Percentiles rank a stretch among this genome's conserved stretches.
Conservation (phyloP, 1,140 invertebrate genomes). For the Drosophila watanabei region DNA sequence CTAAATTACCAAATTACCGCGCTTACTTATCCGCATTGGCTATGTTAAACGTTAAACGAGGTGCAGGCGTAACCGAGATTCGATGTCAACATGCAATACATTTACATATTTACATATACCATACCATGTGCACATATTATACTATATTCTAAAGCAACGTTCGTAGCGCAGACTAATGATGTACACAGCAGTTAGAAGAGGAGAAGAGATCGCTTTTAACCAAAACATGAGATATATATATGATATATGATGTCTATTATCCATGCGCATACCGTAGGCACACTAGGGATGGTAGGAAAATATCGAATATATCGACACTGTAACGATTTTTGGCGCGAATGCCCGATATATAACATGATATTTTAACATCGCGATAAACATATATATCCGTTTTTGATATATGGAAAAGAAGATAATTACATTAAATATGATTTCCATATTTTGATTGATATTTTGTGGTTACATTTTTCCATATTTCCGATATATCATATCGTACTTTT, state of each 20-base stretch:
- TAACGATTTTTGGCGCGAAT: background rate
- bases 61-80: constrained; percentile 9
- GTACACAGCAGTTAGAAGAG: constrained; percentile 32
- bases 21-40: constrained; percentile 70
- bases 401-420: background rate
- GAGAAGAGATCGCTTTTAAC: constrained; percentile 47
- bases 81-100: constrained; percentile 75
- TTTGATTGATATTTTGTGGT: background rate
- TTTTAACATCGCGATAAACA: constrained; percentile 1
- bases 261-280: constrained; percentile 26
- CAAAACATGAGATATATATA: constrained; percentile 35
- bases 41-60: constrained; percentile 33
- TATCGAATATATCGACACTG: background rate
- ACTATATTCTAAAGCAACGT: constrained; percentile 51
- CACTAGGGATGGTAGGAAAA: constrained; percentile 1
- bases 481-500: background rate
- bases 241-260: constrained; percentile 55
- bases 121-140: constrained; percentile 54
- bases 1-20: constrained; percentile 70
- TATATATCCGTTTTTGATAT: background rate
- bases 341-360: background rate
- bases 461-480: background rate
- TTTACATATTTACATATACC: constrained; percentile 66
- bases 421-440: background rate
- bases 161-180: constrained; percentile 47